Conservation (phyloP, 2,888 invertebrate genomes). For the Notodonta ziczac region DNA sequence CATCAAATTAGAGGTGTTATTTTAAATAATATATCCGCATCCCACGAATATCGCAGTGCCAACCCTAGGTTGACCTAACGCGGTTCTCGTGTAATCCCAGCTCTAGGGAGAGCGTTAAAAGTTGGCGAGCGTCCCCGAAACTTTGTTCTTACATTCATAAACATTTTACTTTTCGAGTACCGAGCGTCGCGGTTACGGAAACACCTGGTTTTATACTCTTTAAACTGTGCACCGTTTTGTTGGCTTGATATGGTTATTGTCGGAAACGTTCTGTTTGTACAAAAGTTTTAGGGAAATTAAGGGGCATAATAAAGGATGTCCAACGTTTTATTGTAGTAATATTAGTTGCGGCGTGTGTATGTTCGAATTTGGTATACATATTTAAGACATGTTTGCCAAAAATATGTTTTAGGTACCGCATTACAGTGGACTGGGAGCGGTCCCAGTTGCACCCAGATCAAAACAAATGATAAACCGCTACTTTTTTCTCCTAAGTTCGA, state of each 20-base stretch:
- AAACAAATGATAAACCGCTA: too few species aligned
- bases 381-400: too few species aligned
- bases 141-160: slow-evolving; percentile 76
- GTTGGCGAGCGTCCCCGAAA: slow-evolving; percentile 58
- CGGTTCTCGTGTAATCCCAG: slow-evolving; percentile 76
- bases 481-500: too few species aligned
- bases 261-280: neutral
- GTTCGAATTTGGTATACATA: too few species aligned
- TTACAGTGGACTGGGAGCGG: too few species aligned
- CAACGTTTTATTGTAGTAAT: too few species aligned
- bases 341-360: too few species aligned
- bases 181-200: slow-evolving; percentile 46
- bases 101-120: slow-evolving; percentile 66
- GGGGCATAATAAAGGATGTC: neutral
- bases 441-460: too few species aligned
- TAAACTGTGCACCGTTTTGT: slow-evolving; percentile 36
- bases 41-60: neutral
- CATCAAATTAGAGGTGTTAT: too few species aligned
- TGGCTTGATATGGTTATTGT: slow-evolving; percentile 4
- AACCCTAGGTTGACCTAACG: slow-evolving; percentile 66
- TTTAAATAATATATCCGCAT: neutral
- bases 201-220: slow-evolving; percentile 65
- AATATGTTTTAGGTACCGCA: too few species aligned
- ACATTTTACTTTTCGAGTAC: slow-evolving; percentile 71
- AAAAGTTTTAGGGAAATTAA: neutral